Base-by-base conservation (phyloP, 2,113 vertebrate genomes). In the Oenanthe oenanthe region DNA sequence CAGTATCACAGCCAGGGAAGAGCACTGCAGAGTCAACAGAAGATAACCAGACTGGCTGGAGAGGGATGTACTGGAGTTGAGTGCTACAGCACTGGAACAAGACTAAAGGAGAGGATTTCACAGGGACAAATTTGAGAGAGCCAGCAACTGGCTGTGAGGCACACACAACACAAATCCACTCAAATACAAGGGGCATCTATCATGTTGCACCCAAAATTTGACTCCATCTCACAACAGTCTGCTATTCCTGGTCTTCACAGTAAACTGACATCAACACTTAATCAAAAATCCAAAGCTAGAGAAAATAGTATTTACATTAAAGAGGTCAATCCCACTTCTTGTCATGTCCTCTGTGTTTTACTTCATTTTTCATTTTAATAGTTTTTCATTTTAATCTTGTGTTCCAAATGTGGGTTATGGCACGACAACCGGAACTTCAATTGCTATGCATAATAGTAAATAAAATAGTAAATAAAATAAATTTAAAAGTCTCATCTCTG, bases 101-200 rank as follows among this genome's bases (percentile, higher is more conserved):
- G 85, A 74, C 78, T 50, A 79, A 80, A 68, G 36, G 26, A 86
- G 42, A 81, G 36, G n/a, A 93, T 91, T 92, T 87, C 66, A 91
- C 26, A 66, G 58, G 8, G 18, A 85, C 56, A 92, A 67, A 89
- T 47, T 32, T 50, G 34, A 53, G 85, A 81, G 6, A 71, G 61
- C 32, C 73, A 90, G 47, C 42, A 95, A 66, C 68, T 89, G 43
- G 34, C 62, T 75, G 67, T n/a, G 38, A 84, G 80, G 53, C 43
- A 38, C 5, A 57, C 4, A 4, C 40, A 48, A n/a, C 32, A 45
- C 13, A 85, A 90, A 83, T 38, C 42, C 16, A 92, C 18, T 47
- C 18, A 74, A 73, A 66, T 47, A 21, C 9, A 76, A 61, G 25
- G 31, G 31, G 24, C 5, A 82, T 36, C 28, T 40, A 81, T 80